phyloP scores from a whole-genome alignment of 2,888 invertebrate species.

The Matsumyia berberina region DNA sequence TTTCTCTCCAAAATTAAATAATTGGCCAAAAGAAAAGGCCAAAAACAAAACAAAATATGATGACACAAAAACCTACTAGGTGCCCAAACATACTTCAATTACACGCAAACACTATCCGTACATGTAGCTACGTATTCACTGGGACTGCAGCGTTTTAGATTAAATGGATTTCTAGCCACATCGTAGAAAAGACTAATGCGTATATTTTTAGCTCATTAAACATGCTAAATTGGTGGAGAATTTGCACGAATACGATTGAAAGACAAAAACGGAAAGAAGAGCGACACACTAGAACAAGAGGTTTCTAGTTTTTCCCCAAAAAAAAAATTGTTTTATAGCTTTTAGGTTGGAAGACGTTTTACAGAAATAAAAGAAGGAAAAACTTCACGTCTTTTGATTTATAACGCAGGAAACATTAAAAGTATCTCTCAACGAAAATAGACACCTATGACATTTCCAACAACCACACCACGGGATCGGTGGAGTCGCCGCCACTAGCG shows the following conservation, averaged over 20 bases:
- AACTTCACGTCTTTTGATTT: slow-evolving; percentile 52
- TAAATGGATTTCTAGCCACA: slow-evolving; percentile 60
- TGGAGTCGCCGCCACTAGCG: background rate
- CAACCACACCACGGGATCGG: slow-evolving; percentile 18
- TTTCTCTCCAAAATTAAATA: slow-evolving; percentile 55
- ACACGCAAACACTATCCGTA: slow-evolving; percentile 11
- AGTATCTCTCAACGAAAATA: slow-evolving; percentile 58
- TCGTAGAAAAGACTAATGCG: slow-evolving; percentile 57
- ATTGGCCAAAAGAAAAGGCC: slow-evolving; percentile 57
- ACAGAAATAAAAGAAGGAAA: slow-evolving; percentile 13
- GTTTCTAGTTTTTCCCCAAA: slow-evolving; percentile 20
- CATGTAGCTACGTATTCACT: background rate
- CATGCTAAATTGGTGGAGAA: slow-evolving; percentile 71
- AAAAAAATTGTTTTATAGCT: slow-evolving; percentile 1
- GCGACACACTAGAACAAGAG: background rate
- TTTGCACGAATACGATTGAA: slow-evolving; percentile 42
- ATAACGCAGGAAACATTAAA: slow-evolving; percentile 62
- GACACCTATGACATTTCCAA: slow-evolving; percentile 64
- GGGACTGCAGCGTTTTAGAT: slow-evolving; percentile 45
- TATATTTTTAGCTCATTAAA: slow-evolving; percentile 74
- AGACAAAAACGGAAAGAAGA: slow-evolving; percentile 9
- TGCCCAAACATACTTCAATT: slow-evolving; percentile 52
- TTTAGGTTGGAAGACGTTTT: slow-evolving; percentile 16
- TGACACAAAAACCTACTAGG: slow-evolving; percentile 75
- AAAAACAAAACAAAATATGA: slow-evolving; percentile 64